Evolutionary conservation across 2,113 vertebrate genomes (phyloP).

Genomic region (Cyprichromis sp.): DNA sequence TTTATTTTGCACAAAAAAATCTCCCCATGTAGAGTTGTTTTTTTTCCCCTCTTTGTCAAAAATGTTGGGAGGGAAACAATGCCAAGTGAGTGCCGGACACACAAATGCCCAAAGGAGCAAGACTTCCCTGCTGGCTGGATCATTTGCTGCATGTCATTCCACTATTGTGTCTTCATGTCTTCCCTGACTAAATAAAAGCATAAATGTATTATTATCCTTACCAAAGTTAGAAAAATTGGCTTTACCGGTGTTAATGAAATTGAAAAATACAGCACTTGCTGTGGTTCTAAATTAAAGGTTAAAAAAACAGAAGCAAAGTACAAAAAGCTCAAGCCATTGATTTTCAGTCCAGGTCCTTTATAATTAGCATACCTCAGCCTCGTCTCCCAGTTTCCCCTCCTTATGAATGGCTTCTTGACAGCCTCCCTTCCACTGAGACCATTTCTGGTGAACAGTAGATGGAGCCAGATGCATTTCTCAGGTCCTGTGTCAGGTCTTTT

Average conservation of each 20-base stretch:
- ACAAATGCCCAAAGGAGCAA: neutral
- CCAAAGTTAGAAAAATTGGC: neutral
- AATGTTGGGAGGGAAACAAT: neutral
- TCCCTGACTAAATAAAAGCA: neutral
- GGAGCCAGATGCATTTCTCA: neutral
- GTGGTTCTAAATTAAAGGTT: neutral
- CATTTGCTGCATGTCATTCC: neutral
- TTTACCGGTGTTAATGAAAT: neutral
- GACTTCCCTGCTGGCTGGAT: neutral
- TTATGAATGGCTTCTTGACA: neutral
- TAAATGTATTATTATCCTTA: neutral
- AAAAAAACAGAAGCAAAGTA: neutral
- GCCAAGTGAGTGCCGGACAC: fast-evolving
- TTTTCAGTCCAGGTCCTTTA: neutral
- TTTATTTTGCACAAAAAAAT: neutral
- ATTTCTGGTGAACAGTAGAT: neutral
- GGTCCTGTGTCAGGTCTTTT: neutral
- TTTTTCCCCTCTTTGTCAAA: fast-evolving
- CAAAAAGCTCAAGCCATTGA: neutral
- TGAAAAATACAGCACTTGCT: neutral
- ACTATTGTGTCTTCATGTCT: neutral
- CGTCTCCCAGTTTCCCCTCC: neutral
- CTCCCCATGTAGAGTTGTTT: fast-evolving
- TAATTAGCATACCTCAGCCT: neutral
- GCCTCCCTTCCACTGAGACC: neutral